Evolutionary conservation across 2,888 invertebrate genomes (phyloP).

Genomic region (Beris morrisii): DNA sequence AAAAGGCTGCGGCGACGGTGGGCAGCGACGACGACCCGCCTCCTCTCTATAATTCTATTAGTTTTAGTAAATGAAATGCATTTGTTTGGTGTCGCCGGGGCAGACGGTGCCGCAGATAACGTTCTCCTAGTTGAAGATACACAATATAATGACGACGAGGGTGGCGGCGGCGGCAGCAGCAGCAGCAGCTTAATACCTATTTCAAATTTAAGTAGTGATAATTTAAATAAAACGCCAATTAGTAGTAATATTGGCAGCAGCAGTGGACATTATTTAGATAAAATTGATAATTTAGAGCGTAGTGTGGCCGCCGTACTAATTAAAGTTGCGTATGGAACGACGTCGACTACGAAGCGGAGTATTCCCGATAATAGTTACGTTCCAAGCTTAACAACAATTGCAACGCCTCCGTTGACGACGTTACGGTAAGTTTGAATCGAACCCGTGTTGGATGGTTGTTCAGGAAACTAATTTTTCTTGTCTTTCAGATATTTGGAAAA

Average conservation of each 20-base stretch:
- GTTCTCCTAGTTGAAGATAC: constrained; percentile 1
- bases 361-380: constrained; percentile 65
- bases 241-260: constrained; percentile 37
- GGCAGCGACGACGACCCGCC: no score
- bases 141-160: neutral
- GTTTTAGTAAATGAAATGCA: constrained; percentile 20
- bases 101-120: neutral
- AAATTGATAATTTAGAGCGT: constrained; percentile 63
- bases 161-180: neutral
- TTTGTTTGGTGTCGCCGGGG: constrained; percentile 6
- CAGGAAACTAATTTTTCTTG: neutral
- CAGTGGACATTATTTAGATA: constrained; percentile 58
- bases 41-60: neutral
- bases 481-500: constrained; percentile 49
- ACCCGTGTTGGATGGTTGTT: neutral
- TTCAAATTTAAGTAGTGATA: constrained; percentile 25
- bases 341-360: constrained; percentile 66
- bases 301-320: constrained; percentile 69
- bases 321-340: constrained; percentile 69
- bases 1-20: neutral
- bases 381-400: constrained; percentile 64
- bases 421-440: constrained; percentile 53
- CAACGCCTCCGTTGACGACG: constrained; percentile 65
- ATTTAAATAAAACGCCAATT: constrained; percentile 8
- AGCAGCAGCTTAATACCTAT: constrained; percentile 2